Evolutionary conservation across 2,888 invertebrate genomes (phyloP), one percentile per base, ranked within the genome.

Genomic region (Eurytoma adleriae): DNA sequence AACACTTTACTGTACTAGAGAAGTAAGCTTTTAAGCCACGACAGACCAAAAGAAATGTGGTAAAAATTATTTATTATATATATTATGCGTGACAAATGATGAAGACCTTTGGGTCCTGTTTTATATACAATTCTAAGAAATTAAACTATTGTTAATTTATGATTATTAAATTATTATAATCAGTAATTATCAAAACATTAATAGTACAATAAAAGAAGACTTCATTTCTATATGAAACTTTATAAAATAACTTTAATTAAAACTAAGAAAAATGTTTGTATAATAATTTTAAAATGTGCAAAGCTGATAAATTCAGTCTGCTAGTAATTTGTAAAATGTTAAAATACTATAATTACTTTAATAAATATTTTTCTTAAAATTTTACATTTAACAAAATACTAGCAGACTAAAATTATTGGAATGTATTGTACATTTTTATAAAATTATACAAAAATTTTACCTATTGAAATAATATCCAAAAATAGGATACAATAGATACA

Each of bases 141-240:
- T 85, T 71, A 85, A 85, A 85, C 87, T 87, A 85, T 85, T 84
- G 82, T 86, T 86, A 85, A 86, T 88, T 88, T 85, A 84, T 71
- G 82, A 85, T 78, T 48, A 84, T 82, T 40, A 40, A 40, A 40
- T 40, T 40, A 40, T 40, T 40, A 80, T 48, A 76, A 73, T 40
- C 16, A 62, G 24, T 50, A 72, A 80, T 62, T 75, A 80, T 62
- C 50, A n/a, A 79, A 56, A 61, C 20, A 64, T 27, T 4, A 59
- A 56, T 24, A 24, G 3, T 5, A 5, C 16, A 68, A 52, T 61
- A 10, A 75, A 27, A 27, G 14, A 27, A 59, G 12, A 68, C 54
- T 48, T 56, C 18, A 14, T 40, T 66, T 70, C 40, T 40, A 40
- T 40, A 40, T 10, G 24, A 10, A 40, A 40, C 10, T 40, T 40